Percentiles rank a stretch among this genome's conserved stretches.
phyloP scores from a whole-genome alignment of 2,888 invertebrate genomes.

The Pegoplata infirma region DNA sequence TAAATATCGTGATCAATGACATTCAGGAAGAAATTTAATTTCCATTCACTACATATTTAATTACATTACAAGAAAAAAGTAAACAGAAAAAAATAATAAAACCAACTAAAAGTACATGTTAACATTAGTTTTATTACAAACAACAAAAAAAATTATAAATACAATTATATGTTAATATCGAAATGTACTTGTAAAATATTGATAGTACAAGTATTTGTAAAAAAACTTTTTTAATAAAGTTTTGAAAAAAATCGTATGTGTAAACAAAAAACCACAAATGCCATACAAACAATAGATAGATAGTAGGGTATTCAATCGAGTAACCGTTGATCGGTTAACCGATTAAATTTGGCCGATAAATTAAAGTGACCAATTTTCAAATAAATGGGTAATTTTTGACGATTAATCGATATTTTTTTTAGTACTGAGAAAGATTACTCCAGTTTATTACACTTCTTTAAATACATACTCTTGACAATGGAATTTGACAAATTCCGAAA shows the following conservation, averaged over 20 bases:
- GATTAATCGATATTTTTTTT: no score
- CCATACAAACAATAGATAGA: neutral
- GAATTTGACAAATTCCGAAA: no score
- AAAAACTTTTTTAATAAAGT: constrained; percentile 43
- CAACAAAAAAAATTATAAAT: constrained; percentile 21
- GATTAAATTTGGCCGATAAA: no score
- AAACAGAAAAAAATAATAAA: neutral
- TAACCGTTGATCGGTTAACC: no score
- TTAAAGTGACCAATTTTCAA: no score
- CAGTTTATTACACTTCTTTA: no score
- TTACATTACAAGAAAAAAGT: neutral
- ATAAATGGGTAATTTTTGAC: no score
- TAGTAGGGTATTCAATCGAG: no score
- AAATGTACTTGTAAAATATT: neutral
- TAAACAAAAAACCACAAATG: neutral
- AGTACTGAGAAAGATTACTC: no score
- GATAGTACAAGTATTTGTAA: neutral
- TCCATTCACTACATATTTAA: constrained; percentile 34
- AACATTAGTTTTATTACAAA: neutral
- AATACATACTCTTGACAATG: no score
- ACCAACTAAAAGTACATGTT: neutral
- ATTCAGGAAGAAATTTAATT: constrained; percentile 69
- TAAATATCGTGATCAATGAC: constrained; percentile 69
- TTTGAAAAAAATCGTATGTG: neutral
- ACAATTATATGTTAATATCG: constrained; percentile 46